Evolutionary conservation across 2,888 invertebrate species (phyloP).

Genomic region (Phaonia tiefii): DNA sequence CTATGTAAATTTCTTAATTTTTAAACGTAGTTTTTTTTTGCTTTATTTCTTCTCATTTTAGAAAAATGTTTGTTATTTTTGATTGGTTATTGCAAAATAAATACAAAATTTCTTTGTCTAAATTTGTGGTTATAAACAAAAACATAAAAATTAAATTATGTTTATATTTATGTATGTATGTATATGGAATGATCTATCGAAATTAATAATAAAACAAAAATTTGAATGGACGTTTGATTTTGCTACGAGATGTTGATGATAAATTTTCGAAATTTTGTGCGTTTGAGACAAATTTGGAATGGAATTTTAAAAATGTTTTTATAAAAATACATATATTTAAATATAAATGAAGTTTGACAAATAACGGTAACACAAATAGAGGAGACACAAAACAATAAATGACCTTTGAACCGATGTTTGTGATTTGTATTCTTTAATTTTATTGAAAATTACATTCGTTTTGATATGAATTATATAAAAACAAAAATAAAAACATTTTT

Average conservation of each 20-base stretch:
- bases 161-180: conserved; percentile 3
- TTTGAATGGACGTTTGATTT: conserved; percentile 13
- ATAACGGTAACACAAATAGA: too few relatives aligned
- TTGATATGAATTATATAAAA: conserved; percentile 67
- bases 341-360: conserved; percentile 18
- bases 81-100: conserved; percentile 79
- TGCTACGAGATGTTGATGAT: background rate
- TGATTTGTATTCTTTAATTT: conserved; percentile 34
- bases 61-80: conserved; percentile 67
- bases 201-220: too few relatives aligned
- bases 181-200: conserved; percentile 4
- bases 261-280: too few relatives aligned
- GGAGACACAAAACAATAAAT: conserved; percentile 61
- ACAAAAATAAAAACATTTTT: conserved; percentile 80
- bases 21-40: conserved; percentile 48
- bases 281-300: too few relatives aligned
- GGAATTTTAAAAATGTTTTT: conserved; percentile 47
- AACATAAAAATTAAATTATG: too few relatives aligned
- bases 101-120: conserved; percentile 69
- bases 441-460: conserved; percentile 35
- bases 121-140: background rate
- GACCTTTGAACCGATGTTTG: conserved; percentile 74
- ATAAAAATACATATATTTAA: conserved; percentile 30
- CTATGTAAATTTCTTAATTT: too few relatives aligned
- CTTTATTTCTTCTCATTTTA: too few relatives aligned